Base-by-base conservation (phyloP, 2,888 invertebrate genomes). In the Lepidocyrtinus sp. region DNA sequence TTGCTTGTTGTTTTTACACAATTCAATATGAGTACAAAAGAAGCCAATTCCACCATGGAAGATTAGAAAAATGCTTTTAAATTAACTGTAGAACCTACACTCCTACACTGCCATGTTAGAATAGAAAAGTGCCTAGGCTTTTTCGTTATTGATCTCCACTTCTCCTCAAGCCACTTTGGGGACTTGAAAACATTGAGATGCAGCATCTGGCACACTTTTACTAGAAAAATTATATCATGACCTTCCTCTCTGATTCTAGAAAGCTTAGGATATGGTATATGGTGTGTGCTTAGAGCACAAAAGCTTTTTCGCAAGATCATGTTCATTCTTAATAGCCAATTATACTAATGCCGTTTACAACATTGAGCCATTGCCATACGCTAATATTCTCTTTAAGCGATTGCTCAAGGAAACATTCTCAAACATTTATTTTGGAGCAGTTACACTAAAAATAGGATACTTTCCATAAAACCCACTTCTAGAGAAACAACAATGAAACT, bases 321-420 rank as follows among this genome's bases (percentile, higher is more conserved):
- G 25, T 21, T 63, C 25, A 22, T 63, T 63, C 63, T 25, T 63
- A 63, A 63, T 22, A 25, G 25, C 21, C 22, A 63, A 24, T 63
- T 63, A 9, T 63, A 55, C 55, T 55, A 55, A 55, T 63, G 63
- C 63, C 24, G n/a, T 63, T 5, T 63, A 21, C 63, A 63, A 22
- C 59, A 59, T 15, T 45, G 46, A 9, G 15, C 46, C 15, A 15
- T 45, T 9, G 46, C 46, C 46, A 15, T 45, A 12, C 9, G 46
- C 15, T 15, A 45, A n/a, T n/a, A n/a, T n/a, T n/a, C n/a, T n/a
- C n/a, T n/a, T n/a, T n/a, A n/a, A n/a, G n/a, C n/a, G n/a, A n/a
- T n/a, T n/a, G n/a, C n/a, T n/a, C n/a, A n/a, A n/a, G n/a, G n/a
- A n/a, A n/a, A n/a, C n/a, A n/a, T n/a, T n/a, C n/a, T n/a, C n/a